Evolutionary conservation across 2,113 vertebrate genomes (phyloP), one percentile per base, ranked within the genome.

Genomic region (Theristicus caerulescens): DNA sequence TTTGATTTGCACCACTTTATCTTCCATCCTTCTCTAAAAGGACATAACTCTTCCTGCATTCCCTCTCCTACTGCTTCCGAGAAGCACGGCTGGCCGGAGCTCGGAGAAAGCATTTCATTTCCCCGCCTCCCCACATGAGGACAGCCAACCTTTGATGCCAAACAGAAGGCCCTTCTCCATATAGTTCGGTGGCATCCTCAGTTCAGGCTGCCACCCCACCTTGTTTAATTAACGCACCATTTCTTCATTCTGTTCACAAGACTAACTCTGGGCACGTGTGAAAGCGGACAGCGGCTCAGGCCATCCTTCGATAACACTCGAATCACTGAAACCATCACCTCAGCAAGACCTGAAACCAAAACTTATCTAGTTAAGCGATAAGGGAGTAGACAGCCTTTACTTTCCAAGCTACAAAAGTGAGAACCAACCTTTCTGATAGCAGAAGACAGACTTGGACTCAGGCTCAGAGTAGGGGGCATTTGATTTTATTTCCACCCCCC

Each of bases 61-160:
- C 13, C n/a, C 44, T 26, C 59, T 87, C 19, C 66, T 54, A 17
- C 3, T 36, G 49, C 46, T 29, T 24, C 49, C 38, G 36, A 27
- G 57, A 70, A 81, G 22, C 16, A 7, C 0, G 5, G 57, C 69
- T 74, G 52, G 71, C 17, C 0, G 0, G 59, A 80, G 40, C 40
- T 55, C 2, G 2, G 58, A 62, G 76, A 88, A 47, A 32, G 29
- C n/a, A 42, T 61, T 82, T 64, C 12, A 22, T 22, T 16, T 64
- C 34, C 49, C 32, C 52, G 8, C 12, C 15, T 77, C 51, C 71
- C 20, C 31, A 22, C 44, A 4, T 3, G 12, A 67, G 73, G 17
- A 79, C 24, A 32, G 31, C 6, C 80, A 46, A 2, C 10, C 58
- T 92, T 27, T 14, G 58, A 80, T 18, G 22, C 13, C 34, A 47